Percentiles rank a stretch among this genome's conserved stretches.
These are phyloP conservation scores for Miichthys miiuy DNA, from an alignment of 2,797 vertebrate species.

Conservation along the genomic window DNA sequence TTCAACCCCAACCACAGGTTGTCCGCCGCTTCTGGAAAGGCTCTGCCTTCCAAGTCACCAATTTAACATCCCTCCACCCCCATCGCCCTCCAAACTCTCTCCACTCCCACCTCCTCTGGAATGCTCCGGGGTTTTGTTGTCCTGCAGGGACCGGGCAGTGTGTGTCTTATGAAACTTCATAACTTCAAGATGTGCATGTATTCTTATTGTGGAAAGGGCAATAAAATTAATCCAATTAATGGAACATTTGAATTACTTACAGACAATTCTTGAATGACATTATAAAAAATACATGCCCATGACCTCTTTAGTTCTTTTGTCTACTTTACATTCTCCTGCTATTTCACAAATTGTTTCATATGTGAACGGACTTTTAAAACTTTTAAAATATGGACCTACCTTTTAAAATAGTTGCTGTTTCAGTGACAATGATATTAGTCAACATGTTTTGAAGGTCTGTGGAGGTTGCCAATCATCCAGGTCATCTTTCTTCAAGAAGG, in stretches of 20 bases:
- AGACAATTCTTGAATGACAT: not conserved
- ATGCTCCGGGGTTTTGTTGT: conserved; percentile 69
- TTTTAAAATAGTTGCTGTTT: not conserved
- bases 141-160: conserved; percentile 42
- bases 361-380: not conserved
- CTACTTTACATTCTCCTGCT: not conserved
- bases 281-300: not conserved
- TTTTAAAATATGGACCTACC: not conserved
- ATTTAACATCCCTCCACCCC: conserved; percentile 71
- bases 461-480: too few species aligned
- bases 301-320: not conserved
- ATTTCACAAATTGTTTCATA: conserved; percentile 3
- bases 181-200: conserved; percentile 39
- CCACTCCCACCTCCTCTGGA: conserved; percentile 67
- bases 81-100: conserved; percentile 42
- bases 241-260: not conserved
- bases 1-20: conserved; percentile 83
- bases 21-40: conserved; percentile 76
- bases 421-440: not conserved
- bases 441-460: not conserved
- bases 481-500: too few species aligned
- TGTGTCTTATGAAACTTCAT: conserved; percentile 47
- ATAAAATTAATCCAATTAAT: not conserved
- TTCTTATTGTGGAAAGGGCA: not conserved
- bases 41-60: conserved; percentile 78